A percentile compares a stretch with the other conserved stretches of the same genome.
Conservation (phyloP, 2,888 invertebrate genomes). For the Lordiphosa fenestrarum region DNA sequence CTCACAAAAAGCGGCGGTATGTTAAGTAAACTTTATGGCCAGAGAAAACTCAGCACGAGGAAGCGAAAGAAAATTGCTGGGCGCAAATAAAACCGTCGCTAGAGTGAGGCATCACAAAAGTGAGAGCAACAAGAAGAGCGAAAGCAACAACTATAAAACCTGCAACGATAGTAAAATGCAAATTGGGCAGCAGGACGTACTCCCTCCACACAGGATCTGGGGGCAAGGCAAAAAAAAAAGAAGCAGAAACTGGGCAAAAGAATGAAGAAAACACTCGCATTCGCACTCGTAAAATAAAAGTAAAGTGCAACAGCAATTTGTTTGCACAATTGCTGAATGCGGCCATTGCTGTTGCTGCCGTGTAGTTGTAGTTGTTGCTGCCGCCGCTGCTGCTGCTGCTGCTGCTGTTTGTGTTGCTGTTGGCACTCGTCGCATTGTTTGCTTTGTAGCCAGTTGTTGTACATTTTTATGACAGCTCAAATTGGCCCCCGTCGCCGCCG, state of each 20-base stretch:
- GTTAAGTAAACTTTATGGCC: conserved; percentile 74
- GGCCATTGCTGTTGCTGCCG: conserved; percentile 52
- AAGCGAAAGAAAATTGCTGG: conserved; percentile 59
- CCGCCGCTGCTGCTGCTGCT: conserved; percentile 22
- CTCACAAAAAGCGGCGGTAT: conserved; percentile 54
- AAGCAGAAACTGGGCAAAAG: conserved; percentile 10
- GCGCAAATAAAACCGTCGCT: conserved; percentile 67
- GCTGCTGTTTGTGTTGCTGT: conserved; percentile 53
- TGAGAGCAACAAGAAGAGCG: conserved; percentile 46
- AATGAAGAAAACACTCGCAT: conserved; percentile 50
- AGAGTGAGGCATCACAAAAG: conserved; percentile 69
- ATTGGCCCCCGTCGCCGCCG: conserved; percentile 68
- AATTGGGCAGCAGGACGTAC: conserved; percentile 53
- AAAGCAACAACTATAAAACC: conserved; percentile 67
- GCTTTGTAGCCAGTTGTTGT: conserved; percentile 72
- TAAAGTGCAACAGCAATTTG: conserved; percentile 75
- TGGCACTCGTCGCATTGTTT: conserved; percentile 72
- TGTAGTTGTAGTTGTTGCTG: conserved; percentile 26
- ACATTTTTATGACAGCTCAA: conserved; percentile 74
- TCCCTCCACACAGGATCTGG: conserved; percentile 13
- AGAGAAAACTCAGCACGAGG: conserved; percentile 31
- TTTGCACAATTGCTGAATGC: conserved; percentile 73
- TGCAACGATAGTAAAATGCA: conserved; percentile 74
- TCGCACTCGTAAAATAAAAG: conserved; percentile 74
- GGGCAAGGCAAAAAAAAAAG: conserved; percentile 6